Base-by-base conservation (phyloP, 2,113 vertebrate genomes). In the Drymodes brunneopygia region DNA sequence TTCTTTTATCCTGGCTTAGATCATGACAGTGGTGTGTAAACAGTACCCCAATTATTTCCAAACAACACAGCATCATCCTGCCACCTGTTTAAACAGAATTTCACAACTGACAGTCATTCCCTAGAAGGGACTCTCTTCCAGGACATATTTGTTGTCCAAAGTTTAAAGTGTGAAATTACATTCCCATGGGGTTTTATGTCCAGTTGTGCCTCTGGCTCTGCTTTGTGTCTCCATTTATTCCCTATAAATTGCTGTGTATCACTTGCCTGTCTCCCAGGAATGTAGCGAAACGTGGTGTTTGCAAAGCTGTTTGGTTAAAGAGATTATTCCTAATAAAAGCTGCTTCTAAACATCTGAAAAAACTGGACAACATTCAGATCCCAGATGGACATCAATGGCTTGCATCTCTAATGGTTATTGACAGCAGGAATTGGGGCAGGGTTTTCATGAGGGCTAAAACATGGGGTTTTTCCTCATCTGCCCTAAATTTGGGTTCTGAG, bases 291-390 rank as follows among this genome's bases (percentile, higher is more conserved):
- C 2, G 15, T 67, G 31, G 56, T 96, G 90, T 95, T 96, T 91
- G 93, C 78, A 84, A 80, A 80, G 78, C 81, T 94, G 42, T 90
- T 92, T 88, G 64, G 79, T 94, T 90, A 71, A 88, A 94, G 82
- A 51, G 85, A 93, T 96, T 86, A 70, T 88, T 93, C 79, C 64
- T 7, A 78, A 88, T 86, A 74, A 96, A 96, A 95, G 31, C 70
- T 51, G 50, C 42, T 82, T 90, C 87, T 95, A 93, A 97, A 90
- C 93, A 94, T 87, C 85, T 78, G 71, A 96, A 93, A 80, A 94
- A 90, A 71, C 64, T 90, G 90, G 93, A 83, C 57, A 64, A 13
- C 45, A 4, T 90, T 94, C 88, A 81, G 88, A 47, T 94, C 93
- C 93, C 88, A 96, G 94, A 88, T 95, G 92, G 90, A 64, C 85